phyloP scores from a whole-genome alignment of 2,888 invertebrate species.

The Pseudeuparius sepicola region DNA sequence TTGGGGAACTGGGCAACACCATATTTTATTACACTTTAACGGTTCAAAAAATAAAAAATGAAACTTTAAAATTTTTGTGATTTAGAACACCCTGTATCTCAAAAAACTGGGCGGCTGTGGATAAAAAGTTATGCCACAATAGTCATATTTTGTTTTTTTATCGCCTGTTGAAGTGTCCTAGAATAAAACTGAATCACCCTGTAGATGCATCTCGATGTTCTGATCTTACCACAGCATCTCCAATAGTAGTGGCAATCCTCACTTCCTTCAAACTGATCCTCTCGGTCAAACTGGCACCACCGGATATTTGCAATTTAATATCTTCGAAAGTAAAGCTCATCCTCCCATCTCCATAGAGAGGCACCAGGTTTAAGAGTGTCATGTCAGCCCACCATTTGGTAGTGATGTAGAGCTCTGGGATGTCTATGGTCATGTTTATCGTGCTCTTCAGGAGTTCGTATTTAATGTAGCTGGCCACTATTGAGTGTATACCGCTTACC shows the following conservation, averaged over 20 bases:
- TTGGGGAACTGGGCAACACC: too few species aligned
- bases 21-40: too few species aligned
- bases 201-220: too few species aligned
- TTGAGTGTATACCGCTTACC: constrained; percentile 15
- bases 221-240: constrained; percentile 17
- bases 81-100: too few species aligned
- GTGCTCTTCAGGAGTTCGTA: constrained; percentile 8
- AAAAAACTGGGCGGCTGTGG: too few species aligned
- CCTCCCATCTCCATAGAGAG: constrained; percentile 20
- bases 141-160: too few species aligned
- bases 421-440: constrained; percentile 15
- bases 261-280: constrained; percentile 12
- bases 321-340: constrained; percentile 14
- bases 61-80: too few species aligned
- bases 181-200: too few species aligned
- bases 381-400: constrained; percentile 17
- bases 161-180: too few species aligned
- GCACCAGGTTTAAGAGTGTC: constrained; percentile 15
- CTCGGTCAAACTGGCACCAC: constrained; percentile 10
- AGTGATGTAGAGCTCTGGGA: constrained; percentile 15
- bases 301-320: constrained; percentile 8
- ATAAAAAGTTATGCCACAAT: too few species aligned
- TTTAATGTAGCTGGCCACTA: constrained; percentile 14
- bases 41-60: too few species aligned
- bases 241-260: constrained; percentile 9